Evolutionary conservation across 1,140 invertebrate genomes (phyloP), one percentile per base, ranked within the genome.

Genomic region (Bombus terrestris): DNA sequence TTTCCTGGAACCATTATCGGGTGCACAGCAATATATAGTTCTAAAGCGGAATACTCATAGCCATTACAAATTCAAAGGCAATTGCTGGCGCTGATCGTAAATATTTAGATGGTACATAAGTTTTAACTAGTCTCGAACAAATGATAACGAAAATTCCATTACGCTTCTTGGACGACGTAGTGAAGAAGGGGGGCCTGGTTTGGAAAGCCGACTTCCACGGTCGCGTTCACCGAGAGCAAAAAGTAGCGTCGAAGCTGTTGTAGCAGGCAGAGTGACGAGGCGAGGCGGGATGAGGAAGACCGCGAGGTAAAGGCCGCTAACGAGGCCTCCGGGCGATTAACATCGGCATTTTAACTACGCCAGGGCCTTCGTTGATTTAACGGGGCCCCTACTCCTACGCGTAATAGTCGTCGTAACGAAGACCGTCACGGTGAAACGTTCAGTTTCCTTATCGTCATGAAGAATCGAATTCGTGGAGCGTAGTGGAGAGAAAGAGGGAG

Each of bases 321-420:
- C 90, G 90, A 91, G 89, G 79, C 84, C 87, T 89, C 79, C 66
- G 84, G 79, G 72, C 89, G 90, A 91, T 91, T 91, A 91, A 91
- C 89, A 91, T 91, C 87, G 89, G 90, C 76, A 91, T 91, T 91
- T 91, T 91, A 91, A 91, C 89, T 90, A 88, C 89, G 89, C 75
- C 8, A 68, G 80, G 68, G 35, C 73, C 86, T 69, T 79, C 74
- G 86, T 90, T 88, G 89, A 91, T 91, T 91, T 88, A 90, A 90
- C 87, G 84, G 89, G 77, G 47, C 68, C 81, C 76, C 62, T 84
- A 86, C 89, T 86, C 89, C 89, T 88, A 91, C 84, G 89, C 89
- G 87, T 87, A 90, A 90, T 90, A 86, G 72, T 73, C 69, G n/a
- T 64, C 71, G 80, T 89, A 81, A 87, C 71, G 87, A 89, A 88